A percentile compares a stretch with the other conserved stretches of the same genome.
These are phyloP conservation scores for Channa argus DNA, from an alignment of 2,113 vertebrate species.

Conservation along the genomic window DNA sequence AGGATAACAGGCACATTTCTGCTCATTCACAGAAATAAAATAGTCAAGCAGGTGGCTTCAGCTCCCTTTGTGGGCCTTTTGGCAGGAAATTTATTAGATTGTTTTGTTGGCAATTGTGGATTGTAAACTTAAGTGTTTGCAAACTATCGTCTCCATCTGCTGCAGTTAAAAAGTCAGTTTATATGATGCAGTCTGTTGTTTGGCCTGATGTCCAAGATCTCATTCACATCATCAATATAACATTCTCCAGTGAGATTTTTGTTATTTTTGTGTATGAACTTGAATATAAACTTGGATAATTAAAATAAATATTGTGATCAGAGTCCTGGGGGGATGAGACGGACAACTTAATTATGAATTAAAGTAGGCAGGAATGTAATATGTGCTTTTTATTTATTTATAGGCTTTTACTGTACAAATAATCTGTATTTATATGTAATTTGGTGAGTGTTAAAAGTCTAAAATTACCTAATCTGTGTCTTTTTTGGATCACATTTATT, in stretches of 20 bases:
- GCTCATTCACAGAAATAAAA: slow-evolving; percentile 31
- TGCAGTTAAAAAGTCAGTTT: slow-evolving; percentile 14
- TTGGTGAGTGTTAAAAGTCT: too few relatives aligned
- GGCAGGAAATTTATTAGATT: slow-evolving; percentile 42
- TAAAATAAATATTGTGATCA: background rate
- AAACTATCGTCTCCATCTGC: slow-evolving; percentile 48
- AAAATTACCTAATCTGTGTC: too few relatives aligned
- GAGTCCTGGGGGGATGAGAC: too few relatives aligned
- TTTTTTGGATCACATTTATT: too few relatives aligned
- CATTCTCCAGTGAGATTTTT: background rate
- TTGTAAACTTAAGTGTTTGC: slow-evolving; percentile 46
- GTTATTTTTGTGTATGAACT: background rate
- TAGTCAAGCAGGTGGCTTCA: slow-evolving; percentile 46
- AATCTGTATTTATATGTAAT: too few relatives aligned
- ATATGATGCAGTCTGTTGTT: slow-evolving; percentile 24
- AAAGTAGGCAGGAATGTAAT: too few relatives aligned
- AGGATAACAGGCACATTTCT: background rate
- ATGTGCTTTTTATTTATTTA: too few relatives aligned
- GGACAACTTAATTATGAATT: too few relatives aligned
- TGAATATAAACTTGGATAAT: background rate
- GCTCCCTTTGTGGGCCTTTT: slow-evolving; percentile 48
- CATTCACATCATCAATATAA: background rate
- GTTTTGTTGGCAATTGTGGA: slow-evolving; percentile 23
- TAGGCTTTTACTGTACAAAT: too few relatives aligned
- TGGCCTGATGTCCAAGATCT: background rate